Evolutionary conservation across 92 coral and sea anemone species (phyloP), one percentile per base, ranked within the genome.

Genomic region (Ricordea florida): DNA sequence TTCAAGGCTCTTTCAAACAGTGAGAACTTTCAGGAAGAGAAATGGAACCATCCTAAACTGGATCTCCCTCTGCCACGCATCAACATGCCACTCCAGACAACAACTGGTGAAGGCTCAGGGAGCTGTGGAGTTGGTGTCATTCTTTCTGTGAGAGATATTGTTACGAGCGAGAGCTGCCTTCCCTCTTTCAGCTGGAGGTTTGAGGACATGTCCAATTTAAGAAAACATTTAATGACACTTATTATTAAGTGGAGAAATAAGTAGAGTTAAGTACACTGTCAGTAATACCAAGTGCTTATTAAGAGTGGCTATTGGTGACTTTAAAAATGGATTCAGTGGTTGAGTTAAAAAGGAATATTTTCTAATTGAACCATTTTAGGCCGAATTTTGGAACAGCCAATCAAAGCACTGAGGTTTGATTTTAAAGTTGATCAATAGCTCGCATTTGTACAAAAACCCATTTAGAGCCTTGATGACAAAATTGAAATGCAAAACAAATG

Each of bases 111-210:
- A 27, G 83, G 83, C 17, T 15, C 66, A 34, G 66, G 32, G 21
- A 66, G 83, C 38, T 76, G 83, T 67, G 69, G 84, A 2, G 14
- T 56, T 44, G 84, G 58, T 3, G 77, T 78, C 9, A 66, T 78
- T 41, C 47, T 66, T 8, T 30, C 83, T 6, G 35, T 77, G 26
- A 52, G 76, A 37, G 57, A 51, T 29, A 40, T 65, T 26, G 50
- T 64, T 20, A 40, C 26, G 8, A 50, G 30, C 17, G 41, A 23
- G 6, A 64, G 10, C 27, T 13, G 44, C 66, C 38, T 38, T 29
- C 62, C 52, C 7, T 28, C 57, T 6, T 43, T 75, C 68, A 17
- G 21, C 35, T 75, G 82, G 72, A 62, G 0, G 15, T 62, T 45
- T 24, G 29, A 11, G 16, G 23, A 75, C 20, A 62, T 62, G 82